Conservation (phyloP, 2,797 vertebrate species). For the Silurus aristotelis region DNA sequence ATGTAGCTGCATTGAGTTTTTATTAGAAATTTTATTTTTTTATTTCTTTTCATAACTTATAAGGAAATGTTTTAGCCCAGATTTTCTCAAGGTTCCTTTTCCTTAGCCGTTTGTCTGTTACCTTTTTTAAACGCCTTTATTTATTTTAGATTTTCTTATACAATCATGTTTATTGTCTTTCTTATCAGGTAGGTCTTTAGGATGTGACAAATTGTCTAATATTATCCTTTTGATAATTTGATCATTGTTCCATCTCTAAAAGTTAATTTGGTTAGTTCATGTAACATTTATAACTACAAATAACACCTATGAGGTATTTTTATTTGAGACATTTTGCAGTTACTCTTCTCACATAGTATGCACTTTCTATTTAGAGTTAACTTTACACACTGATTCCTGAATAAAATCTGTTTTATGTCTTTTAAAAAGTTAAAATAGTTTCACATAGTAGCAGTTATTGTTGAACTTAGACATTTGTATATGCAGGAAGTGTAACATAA, state of each 20-base stretch:
- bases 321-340: not conserved
- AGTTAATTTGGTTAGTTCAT: not conserved
- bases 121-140: not conserved
- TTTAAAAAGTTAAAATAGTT: not conserved
- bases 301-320: not conserved
- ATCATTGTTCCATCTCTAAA: not conserved
- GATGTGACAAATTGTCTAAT: not conserved
- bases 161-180: not conserved
- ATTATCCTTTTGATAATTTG: not conserved
- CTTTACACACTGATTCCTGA: not conserved
- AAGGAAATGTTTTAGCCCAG: not conserved
- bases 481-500: conserved; percentile 27
- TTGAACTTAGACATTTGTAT: not conserved
- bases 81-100: not conserved
- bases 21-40: not conserved
- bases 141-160: not conserved
- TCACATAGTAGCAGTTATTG: not conserved
- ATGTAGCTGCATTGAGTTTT: not conserved
- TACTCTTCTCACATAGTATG: not conserved
- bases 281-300: not conserved
- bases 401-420: not conserved
- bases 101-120: not conserved
- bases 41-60: not conserved
- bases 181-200: not conserved
- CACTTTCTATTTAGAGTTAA: not conserved